Percentiles rank a stretch among this genome's conserved stretches.
Evolutionary conservation across 1,140 invertebrate genomes (phyloP).

Genomic region (Campoletis sonorensis): DNA sequence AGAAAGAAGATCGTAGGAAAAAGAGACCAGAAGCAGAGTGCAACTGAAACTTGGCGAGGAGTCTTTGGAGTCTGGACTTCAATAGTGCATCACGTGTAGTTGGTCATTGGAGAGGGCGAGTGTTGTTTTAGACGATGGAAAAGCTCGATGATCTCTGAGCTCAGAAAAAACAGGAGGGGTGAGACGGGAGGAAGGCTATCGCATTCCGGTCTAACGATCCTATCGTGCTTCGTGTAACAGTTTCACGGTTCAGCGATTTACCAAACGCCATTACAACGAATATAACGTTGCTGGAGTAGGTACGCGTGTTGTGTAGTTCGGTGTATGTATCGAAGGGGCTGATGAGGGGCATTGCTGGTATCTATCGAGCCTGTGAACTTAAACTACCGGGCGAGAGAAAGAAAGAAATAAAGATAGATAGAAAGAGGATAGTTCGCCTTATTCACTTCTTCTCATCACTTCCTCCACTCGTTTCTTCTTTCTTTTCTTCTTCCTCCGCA

Average conservation of each 20-base stretch:
- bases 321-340: background rate
- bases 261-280: constrained; percentile 43
- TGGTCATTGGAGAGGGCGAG: constrained; percentile 38
- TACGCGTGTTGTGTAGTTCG: background rate
- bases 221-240: constrained; percentile 50
- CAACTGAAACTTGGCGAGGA: constrained; percentile 22
- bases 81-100: constrained; percentile 28
- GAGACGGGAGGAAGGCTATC: constrained; percentile 31
- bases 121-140: constrained; percentile 18
- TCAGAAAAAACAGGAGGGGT: background rate
- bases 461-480: constrained; percentile 52
- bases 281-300: constrained; percentile 42
- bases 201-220: constrained; percentile 51
- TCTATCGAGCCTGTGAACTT: constrained; percentile 24
- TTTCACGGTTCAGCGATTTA: constrained; percentile 53
- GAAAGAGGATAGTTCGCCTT: constrained; percentile 29
- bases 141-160: constrained; percentile 25
- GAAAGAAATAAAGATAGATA: background rate
- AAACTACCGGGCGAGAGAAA: constrained; percentile 32
- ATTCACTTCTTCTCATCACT: constrained; percentile 53
- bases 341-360: background rate
- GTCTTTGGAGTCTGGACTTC: background rate
- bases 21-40: constrained; percentile 16
- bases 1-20: background rate
- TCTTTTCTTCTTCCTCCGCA: constrained; percentile 32